Evolutionary conservation across 2,888 invertebrate genomes (phyloP), one percentile per base, ranked within the genome.

Genomic region (Scrobipalpa costella): DNA sequence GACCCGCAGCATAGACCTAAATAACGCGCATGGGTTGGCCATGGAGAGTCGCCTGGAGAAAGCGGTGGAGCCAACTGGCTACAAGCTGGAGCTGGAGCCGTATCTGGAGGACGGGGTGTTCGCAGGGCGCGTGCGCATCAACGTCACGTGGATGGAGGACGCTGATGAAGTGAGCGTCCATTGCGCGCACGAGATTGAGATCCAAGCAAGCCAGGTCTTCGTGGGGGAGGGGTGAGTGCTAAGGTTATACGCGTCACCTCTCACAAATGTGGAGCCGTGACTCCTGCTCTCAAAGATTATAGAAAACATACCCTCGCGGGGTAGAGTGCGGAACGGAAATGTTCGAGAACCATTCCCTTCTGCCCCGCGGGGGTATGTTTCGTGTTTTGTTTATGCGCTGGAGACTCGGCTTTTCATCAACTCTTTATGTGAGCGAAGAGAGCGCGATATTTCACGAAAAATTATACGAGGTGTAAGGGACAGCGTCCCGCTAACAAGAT

Each of bases 11-110:
- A 95, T 96, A 67, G 95, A 96, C 76, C 81, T 95, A 61, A 95
- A 95, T 71, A 94, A 95, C 67, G 93, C 95, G 0, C 93, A 95
- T 73, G 90, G 93, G 0, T 82, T 95, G 9, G 93, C 94, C 47
- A 92, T 94, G 69, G 95, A 95, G 68, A 92, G 90, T 1, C 92
- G 94, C 5, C 79, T 96, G 60, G 93, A 94, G 0, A 93, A 92
- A 65, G 91, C 93, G 34, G 90, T 96, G 0, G 84, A 92, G 36
- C 96, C 96, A 0, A 92, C 89, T 0, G 93, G 92, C 5, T 96
- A 96, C 78, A 90, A 92, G 21, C 74, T 96, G 36, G 92, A 94
- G 64, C 76, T 96, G 9, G 93, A 94, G 64, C 95, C 96, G 0
- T 93, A 93, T 66, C 85, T 94, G 0, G 93, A 93, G 44, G 93